Evolutionary conservation across 1,140 invertebrate species (phyloP).

Genomic region (Achatina immaculata): DNA sequence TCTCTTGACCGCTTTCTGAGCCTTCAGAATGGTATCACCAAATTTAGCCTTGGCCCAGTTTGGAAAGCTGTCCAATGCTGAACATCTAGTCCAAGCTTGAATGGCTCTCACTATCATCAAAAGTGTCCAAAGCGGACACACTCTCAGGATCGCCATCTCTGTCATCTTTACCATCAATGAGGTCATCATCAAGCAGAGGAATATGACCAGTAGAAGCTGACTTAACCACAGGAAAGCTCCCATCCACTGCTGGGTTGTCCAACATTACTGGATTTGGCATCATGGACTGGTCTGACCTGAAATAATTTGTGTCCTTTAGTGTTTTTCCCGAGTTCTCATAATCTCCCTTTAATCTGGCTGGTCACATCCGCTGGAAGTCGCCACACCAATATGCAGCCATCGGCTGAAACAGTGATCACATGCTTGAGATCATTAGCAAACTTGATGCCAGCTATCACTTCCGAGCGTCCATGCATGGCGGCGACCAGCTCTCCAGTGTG

Average conservation of each 20-base stretch:
- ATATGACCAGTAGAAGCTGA: constrained; percentile 29
- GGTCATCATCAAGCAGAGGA: constrained; percentile 5
- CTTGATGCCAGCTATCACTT: constrained; percentile 87
- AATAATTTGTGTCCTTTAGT: constrained; percentile 42
- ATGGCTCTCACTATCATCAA: constrained; percentile 33
- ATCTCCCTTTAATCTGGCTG: constrained; percentile 82
- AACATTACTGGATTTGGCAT: constrained; percentile 42
- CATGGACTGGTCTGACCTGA: constrained; percentile 36
- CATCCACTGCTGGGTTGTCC: background rate
- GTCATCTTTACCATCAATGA: constrained; percentile 1
- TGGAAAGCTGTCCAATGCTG: constrained; percentile 85
- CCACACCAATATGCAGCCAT: constrained; percentile 93
- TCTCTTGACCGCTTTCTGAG: too few species aligned
- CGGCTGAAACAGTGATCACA: constrained; percentile 91
- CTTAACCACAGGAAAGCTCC: constrained; percentile 35
- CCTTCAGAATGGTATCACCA: constrained; percentile 21
- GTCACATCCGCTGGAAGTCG: constrained; percentile 93
- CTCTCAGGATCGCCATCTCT: constrained; percentile 18
- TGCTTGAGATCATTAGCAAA: constrained; percentile 93
- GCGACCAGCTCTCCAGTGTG: constrained; percentile 94
- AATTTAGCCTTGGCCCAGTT: constrained; percentile 90
- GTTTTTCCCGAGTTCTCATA: constrained; percentile 66
- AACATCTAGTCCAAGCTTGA: constrained; percentile 75
- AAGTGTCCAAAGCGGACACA: background rate
- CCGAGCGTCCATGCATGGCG: constrained; percentile 93